A percentile compares a stretch with the other conserved stretches of the same genome.
These are phyloP conservation scores for Fragum fragum DNA, from an alignment of 2,888 invertebrate genomes.

Conservation along the genomic window DNA sequence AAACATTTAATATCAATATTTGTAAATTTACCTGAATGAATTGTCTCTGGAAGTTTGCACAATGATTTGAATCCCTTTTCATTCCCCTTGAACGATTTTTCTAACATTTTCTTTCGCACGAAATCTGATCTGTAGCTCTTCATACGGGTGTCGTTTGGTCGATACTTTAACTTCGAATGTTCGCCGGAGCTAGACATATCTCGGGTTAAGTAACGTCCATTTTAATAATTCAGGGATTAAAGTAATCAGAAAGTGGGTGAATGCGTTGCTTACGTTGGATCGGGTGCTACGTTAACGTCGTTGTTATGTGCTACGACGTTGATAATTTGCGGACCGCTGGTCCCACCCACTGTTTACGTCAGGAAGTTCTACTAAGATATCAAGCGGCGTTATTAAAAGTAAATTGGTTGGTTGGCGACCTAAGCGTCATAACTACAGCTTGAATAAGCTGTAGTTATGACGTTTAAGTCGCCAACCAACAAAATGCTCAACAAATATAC, in stretches of 20 bases:
- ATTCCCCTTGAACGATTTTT: slow-evolving; percentile 59
- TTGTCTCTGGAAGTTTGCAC: slow-evolving; percentile 62
- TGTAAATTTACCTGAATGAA: slow-evolving; percentile 66
- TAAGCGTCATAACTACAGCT: too few species aligned
- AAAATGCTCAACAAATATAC: too few species aligned
- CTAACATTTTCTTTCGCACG: slow-evolving; percentile 43
- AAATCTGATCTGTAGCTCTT: slow-evolving; percentile 57
- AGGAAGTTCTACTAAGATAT: too few species aligned
- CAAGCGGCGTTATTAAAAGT: too few species aligned
- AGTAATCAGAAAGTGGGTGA: too few species aligned
- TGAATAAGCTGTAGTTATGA: too few species aligned
- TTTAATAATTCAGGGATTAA: too few species aligned
- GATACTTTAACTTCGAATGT: neutral
- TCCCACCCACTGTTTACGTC: too few species aligned
- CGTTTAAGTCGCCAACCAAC: too few species aligned
- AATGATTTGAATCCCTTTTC: slow-evolving; percentile 58
- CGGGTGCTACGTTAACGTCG: neutral
- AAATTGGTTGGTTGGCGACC: too few species aligned
- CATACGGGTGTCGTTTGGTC: neutral
- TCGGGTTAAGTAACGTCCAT: slow-evolving; percentile 23
- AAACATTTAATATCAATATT: too few species aligned
- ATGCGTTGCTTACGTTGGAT: neutral
- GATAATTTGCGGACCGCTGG: too few species aligned
- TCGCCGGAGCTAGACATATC: slow-evolving; percentile 25
- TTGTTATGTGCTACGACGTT: neutral